Evolutionary conservation across 1,140 invertebrate genomes (phyloP).

Genomic region (Eueides isabella): DNA sequence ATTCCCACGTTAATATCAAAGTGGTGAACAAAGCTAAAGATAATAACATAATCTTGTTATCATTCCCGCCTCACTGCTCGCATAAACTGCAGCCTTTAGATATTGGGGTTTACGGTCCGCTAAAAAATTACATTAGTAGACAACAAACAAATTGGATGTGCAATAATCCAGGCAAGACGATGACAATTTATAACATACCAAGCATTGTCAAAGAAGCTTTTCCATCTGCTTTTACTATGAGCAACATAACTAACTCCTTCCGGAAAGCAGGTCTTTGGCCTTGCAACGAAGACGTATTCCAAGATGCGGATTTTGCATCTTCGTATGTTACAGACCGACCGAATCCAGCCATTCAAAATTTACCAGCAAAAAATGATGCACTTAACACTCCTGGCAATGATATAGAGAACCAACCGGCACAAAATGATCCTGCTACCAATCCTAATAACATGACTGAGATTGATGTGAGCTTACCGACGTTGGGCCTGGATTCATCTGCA

Average conservation of each 20-base stretch:
- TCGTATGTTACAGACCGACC: too few relatives aligned
- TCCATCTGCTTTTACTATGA: conserved; percentile 8
- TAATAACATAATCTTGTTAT: conserved; percentile 39
- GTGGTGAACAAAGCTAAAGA: conserved; percentile 49
- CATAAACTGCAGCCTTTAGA: conserved; percentile 25
- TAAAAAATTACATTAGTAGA: conserved; percentile 10
- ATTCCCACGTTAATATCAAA: conserved; percentile 57
- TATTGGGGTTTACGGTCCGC: conserved; percentile 24
- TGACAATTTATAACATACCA: conserved; percentile 27
- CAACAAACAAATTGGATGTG: conserved; percentile 21
- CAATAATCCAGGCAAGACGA: conserved; percentile 18
- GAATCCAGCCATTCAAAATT: too few relatives aligned
- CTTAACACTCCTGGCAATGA: too few relatives aligned
- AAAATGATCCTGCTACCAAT: too few relatives aligned
- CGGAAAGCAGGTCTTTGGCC: conserved; percentile 33
- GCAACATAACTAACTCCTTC: background rate
- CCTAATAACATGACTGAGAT: too few relatives aligned
- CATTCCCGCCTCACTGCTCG: conserved; percentile 29
- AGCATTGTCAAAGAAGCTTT: conserved; percentile 20
- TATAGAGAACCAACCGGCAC: too few relatives aligned
- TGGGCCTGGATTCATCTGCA: too few relatives aligned
- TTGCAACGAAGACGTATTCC: conserved; percentile 31
- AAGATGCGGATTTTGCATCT: too few relatives aligned
- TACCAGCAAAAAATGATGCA: too few relatives aligned
- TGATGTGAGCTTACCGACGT: too few relatives aligned